Evolutionary conservation across 92 coral and sea anemone species (phyloP).

Genomic region (Metridium senile): DNA sequence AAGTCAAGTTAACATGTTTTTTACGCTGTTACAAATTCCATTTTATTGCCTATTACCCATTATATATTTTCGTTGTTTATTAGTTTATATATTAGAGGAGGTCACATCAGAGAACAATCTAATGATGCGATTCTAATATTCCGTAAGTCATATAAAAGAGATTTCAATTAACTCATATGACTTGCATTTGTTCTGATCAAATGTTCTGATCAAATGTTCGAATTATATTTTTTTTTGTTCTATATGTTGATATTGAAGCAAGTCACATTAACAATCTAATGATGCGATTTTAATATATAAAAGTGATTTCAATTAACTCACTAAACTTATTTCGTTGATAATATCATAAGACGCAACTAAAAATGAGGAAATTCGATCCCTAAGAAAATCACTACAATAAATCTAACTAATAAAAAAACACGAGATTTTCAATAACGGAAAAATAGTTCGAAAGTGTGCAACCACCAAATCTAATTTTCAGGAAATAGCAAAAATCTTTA

Average conservation of each 20-base stretch:
- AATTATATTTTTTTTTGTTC: neutral
- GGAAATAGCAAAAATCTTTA: conserved; percentile 6
- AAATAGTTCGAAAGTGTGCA: too few species aligned
- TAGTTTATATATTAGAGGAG: too few species aligned
- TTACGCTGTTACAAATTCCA: too few species aligned
- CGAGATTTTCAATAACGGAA: too few species aligned
- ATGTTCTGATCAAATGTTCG: neutral
- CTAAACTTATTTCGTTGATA: conserved; percentile 18
- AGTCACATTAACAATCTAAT: neutral
- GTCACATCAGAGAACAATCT: neutral
- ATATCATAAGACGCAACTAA: too few species aligned
- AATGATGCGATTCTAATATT: neutral
- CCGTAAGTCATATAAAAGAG: neutral
- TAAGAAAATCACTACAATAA: neutral
- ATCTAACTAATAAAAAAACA: conserved; percentile 1
- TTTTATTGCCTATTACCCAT: too few species aligned
- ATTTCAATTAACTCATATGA: too few species aligned
- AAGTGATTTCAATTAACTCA: conserved; percentile 22
- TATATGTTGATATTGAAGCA: neutral
- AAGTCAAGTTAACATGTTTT: too few species aligned
- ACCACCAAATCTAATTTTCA: conserved; percentile 1
- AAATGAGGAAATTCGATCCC: conserved; percentile 1
- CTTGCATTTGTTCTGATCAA: neutral
- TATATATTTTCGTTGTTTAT: too few species aligned
- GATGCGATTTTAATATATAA: conserved; percentile 28